Evolutionary conservation across 2,888 invertebrate genomes (phyloP).

Genomic region (Heliconius ismenius): DNA sequence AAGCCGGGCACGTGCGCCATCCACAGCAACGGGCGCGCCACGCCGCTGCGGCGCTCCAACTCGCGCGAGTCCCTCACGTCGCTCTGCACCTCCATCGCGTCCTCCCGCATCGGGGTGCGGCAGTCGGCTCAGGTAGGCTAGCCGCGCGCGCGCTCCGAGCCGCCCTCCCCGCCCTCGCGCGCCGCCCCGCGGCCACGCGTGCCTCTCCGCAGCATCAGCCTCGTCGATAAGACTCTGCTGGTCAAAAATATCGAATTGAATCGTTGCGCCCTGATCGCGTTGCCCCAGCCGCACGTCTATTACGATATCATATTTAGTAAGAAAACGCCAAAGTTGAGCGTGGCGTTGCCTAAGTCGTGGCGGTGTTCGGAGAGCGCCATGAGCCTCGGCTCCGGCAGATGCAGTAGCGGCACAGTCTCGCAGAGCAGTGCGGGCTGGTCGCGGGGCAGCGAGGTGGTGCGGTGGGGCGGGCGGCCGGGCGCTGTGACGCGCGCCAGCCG

Average conservation of each 20-base stretch:
- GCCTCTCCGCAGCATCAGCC: constrained; percentile 66
- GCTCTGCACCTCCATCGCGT: constrained; percentile 83
- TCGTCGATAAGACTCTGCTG: constrained; percentile 73
- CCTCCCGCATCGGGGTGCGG: constrained; percentile 85
- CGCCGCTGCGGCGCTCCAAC: constrained; percentile 85
- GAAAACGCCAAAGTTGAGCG: constrained; percentile 55
- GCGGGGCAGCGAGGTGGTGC: constrained; percentile 70
- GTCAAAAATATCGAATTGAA: constrained; percentile 71
- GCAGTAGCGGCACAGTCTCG: constrained; percentile 56
- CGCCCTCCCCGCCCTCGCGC: constrained; percentile 54
- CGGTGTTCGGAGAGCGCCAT: constrained; percentile 73
- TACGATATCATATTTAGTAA: constrained; percentile 70
- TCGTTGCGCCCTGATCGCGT: constrained; percentile 75
- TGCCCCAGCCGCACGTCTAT: constrained; percentile 71
- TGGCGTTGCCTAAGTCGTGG: constrained; percentile 71
- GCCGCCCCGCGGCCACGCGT: constrained; percentile 54
- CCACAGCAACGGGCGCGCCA: constrained; percentile 84
- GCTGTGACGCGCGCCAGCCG: constrained; percentile 80
- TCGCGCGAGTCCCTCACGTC: constrained; percentile 93
- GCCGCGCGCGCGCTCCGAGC: constrained; percentile 79
- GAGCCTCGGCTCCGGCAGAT: constrained; percentile 57
- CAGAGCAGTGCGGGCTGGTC: constrained; percentile 56
- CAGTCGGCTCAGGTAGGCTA: constrained; percentile 86
- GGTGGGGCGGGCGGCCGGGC: constrained; percentile 75
- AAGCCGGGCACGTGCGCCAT: constrained; percentile 84